Evolutionary conservation across 2,113 vertebrate species (phyloP), one percentile per base, ranked within the genome.

Genomic region (Haemorhous mexicanus): DNA sequence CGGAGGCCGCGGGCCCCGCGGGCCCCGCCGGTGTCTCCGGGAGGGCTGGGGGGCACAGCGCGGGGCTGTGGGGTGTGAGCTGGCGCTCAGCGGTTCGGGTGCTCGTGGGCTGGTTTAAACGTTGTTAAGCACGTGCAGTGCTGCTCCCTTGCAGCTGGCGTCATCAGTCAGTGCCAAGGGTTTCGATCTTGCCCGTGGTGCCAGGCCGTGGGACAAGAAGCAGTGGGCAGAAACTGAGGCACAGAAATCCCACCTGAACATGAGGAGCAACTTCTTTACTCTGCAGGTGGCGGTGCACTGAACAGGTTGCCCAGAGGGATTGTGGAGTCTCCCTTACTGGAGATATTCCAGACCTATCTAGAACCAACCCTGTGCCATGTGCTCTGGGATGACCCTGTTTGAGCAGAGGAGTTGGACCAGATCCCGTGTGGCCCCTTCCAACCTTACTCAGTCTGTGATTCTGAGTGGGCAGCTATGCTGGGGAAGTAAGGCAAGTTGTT

Each of bases 51-150:
- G 35, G 41, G 26, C 32, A 2, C 20, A 4, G 12, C 15, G 35
- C 33, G 37, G 39, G 18, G 55, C 41, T 43, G 13, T 1, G 64
- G 15, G 50, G 16, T 5, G 64, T 16, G 18, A 3, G 33, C 30
- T 3, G 1, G 35, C 3, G 5, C 39, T 22, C 47, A 0, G 32
- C 11, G 8, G 47, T 20, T 33, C 43, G 22, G n/a, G 27, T 8
- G 0, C 0, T 4, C 8, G 14, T 2, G 85, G n/a, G 61, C 30
- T 32, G 63, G 6, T 7, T 11, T n/a, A 5, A 13, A 22, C 11
- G n/a, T 3, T 24, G 28, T 16, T 33, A 1, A 22, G 11, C 19
- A 11, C 3, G 27, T 13, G 61, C 18, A 7, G 39, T 8, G 53
- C 23, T 19, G 33, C 16, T 39, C 5, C 28, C 19, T 20, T 46